Conservation (phyloP, 2,888 invertebrate species). For the Sarcophaga caerulescens region DNA sequence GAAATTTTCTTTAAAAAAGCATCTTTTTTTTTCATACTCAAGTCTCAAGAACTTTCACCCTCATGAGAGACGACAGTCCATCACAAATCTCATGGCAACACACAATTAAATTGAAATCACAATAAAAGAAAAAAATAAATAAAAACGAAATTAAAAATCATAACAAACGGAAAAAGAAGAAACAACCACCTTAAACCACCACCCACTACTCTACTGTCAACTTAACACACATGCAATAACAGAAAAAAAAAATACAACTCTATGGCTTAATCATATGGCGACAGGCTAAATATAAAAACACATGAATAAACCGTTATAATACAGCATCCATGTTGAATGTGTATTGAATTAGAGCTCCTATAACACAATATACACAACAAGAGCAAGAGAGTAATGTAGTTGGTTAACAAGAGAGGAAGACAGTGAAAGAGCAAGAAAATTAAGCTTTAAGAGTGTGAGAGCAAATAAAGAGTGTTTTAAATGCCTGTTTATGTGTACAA, state of each 20-base stretch:
- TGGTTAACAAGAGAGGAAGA: neutral
- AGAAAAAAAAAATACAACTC: conserved; percentile 55
- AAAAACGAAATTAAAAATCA: conserved; percentile 16
- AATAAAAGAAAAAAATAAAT: conserved; percentile 4
- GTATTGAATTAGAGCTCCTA: neutral
- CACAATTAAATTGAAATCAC: neutral
- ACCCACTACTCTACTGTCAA: neutral
- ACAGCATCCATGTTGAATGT: conserved; percentile 52
- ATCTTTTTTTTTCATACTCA: neutral
- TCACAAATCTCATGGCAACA: conserved; percentile 38
- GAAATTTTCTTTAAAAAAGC: neutral
- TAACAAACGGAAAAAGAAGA: neutral
- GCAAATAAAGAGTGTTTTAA: conserved; percentile 12
- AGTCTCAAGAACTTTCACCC: conserved; percentile 43
- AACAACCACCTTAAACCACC: conserved; percentile 47
- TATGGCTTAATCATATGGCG: conserved; percentile 50
- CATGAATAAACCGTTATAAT: conserved; percentile 42
- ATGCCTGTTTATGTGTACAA: neutral
- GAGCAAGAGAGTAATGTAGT: neutral
- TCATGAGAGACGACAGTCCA: conserved; percentile 10
- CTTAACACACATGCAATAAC: conserved; percentile 12
- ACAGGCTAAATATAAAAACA: conserved; percentile 3
- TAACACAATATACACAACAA: neutral
- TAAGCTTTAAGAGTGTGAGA: conserved; percentile 7
- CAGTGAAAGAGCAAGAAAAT: conserved; percentile 7